Base-by-base conservation (phyloP, 2,797 vertebrate species). In the Pristis pectinata region DNA sequence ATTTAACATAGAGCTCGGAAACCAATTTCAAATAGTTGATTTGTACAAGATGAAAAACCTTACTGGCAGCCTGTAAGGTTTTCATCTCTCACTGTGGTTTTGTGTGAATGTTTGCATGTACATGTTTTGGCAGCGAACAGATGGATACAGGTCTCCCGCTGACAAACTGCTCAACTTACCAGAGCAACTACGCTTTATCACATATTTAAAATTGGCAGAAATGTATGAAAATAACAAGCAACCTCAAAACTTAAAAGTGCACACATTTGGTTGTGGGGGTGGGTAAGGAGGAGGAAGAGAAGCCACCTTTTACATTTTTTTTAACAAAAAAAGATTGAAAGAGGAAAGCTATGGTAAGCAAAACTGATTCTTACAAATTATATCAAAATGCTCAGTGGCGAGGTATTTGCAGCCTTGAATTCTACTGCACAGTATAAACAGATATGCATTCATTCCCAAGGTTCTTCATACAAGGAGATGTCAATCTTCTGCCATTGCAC, bases 71-170 rank as follows among this genome's bases (percentile, higher is more conserved):
- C 56, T 2, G 49, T 2, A 49, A 49, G 61, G 56, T n/a, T 64
- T 30, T 91, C 59, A 91, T 91, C 59, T 11, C 24, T 41, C 56
- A 64, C 34, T 64, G 9, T 79, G 87, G 87, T 61, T 41, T 67
- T n/a, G 61, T 67, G 87, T 67, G 87, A 91, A 67, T 64, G 87
- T 64, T 91, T 91, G n/a, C n/a, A 67, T 91, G 59, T 37, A 41
- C 87, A 41, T 91, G 59, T 91, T 91, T 91, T 67, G 87, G 87
- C 87, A 91, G 59, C 61, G 22, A 91, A 91, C 87, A 91, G 87
- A 91, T 91, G 87, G 87, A 91, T 67, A 19, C 19, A 91, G 87
- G 87, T 22, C 61, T 91, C 59, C n/a, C 24, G 61, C 87, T 64
- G 87, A 61, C 87, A 61, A 67, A 67, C 87, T 91, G 87, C 87